Base-by-base conservation (phyloP, 2,797 vertebrate species). In the Mormyrus hasselquistii region DNA sequence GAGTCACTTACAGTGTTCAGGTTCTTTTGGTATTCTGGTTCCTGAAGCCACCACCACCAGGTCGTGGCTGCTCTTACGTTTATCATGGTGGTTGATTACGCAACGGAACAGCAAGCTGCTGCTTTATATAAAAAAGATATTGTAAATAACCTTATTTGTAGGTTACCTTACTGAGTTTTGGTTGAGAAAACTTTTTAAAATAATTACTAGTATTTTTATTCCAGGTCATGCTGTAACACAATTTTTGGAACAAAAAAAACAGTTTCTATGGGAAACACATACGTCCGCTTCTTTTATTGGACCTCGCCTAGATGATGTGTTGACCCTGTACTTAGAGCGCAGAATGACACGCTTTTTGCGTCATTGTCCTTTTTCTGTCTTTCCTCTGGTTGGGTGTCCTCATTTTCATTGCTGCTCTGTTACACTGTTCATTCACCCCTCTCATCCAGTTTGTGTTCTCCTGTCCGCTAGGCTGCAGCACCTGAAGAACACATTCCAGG, bases 401-500 rank as follows among this genome's bases (percentile, higher is more conserved):
- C n/a, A n/a, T 89, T 50, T 89, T 4, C 86, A 53, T 53, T 82
- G 89, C 41, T 86, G 62, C 49, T 44, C 55, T 50, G 55, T 65
- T 89, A 65, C 41, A 19, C 53, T 47, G 47, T 53, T 8, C 83
- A 7, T 55, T 87, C 5, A 44, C 50, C 38, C 79, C 22, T 38
- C n/a, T 25, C 47, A 38, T 47, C 25, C n/a, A 1, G 62, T 88
- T 55, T 50, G 5, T 79, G 47, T 50, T 41, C 92, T 92, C 90
- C 91, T 79, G 91, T 92, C 90, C 90, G 91, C 10, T 92, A 99
- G 98, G 93, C 91, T 97, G 50, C 94, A 95, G 88, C 86, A 92
- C 90, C 93, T 99, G 92, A 97, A 94, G 94, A 93, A 92, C 47
- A 93, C 95, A 2, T 93, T 98, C 91, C 95, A 97, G 92, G 95